phyloP scores from a whole-genome alignment of 1,140 invertebrate genomes.

The Drosophila nigromelanica region DNA sequence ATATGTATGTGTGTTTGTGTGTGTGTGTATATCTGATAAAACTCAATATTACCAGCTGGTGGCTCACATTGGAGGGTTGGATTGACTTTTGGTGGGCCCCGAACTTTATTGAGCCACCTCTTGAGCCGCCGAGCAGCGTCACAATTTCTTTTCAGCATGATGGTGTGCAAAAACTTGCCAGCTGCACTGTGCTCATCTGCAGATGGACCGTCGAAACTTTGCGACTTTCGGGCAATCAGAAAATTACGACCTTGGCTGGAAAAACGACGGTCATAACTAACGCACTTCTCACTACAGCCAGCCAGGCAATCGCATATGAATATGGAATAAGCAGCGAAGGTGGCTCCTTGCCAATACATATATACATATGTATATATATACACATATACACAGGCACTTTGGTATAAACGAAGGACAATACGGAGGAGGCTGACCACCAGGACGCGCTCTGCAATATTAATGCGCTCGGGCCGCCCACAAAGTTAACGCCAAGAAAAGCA shows the following conservation, averaged over 20 bases:
- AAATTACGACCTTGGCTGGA: neutral
- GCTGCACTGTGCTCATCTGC: neutral
- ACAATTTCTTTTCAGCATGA: slow-evolving; percentile 20
- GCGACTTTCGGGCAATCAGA: neutral
- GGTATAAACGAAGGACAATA: neutral
- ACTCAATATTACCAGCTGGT: slow-evolving; percentile 25
- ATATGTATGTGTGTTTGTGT: neutral
- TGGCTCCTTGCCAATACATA: neutral
- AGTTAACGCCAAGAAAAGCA: slow-evolving; percentile 45
- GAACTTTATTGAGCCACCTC: slow-evolving; percentile 16
- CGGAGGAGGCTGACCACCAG: neutral
- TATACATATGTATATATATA: neutral
- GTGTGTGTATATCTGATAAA: slow-evolving; percentile 17
- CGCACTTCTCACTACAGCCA: neutral
- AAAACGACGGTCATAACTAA: slow-evolving; percentile 6
- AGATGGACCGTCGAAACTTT: neutral
- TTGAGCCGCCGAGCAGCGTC: neutral
- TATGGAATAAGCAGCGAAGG: slow-evolving; percentile 2
- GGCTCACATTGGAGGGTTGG: neutral
- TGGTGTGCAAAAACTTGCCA: slow-evolving; percentile 1
- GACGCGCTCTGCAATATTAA: slow-evolving; percentile 58
- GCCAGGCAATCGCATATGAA: neutral
- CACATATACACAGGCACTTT: neutral
- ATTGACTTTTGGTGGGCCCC: slow-evolving; percentile 11
- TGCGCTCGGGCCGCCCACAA: slow-evolving; percentile 36